Conservation (phyloP, 2,113 vertebrate species). For the Bujurquina vittata region DNA sequence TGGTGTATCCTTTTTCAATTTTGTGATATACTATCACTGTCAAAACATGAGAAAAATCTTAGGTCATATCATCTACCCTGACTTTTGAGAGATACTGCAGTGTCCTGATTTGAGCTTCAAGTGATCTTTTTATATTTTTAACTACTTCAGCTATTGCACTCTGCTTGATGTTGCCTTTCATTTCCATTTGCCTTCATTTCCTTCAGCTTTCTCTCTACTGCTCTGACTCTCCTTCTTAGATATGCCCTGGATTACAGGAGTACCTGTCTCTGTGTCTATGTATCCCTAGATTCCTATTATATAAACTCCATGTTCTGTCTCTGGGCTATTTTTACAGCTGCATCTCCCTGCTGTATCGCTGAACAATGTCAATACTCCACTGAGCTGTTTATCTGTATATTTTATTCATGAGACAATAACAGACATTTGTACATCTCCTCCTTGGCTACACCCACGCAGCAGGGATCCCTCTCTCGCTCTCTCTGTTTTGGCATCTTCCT, state of each 20-base stretch:
- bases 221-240: background rate
- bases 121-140: background rate
- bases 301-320: slow-evolving; percentile 31
- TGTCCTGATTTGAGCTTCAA: background rate
- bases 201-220: background rate
- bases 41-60: background rate
- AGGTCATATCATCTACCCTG: background rate
- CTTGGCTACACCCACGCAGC: slow-evolving; percentile 52
- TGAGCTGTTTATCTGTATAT: slow-evolving; percentile 63
- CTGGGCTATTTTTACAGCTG: slow-evolving; percentile 40
- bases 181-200: background rate
- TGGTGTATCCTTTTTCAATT: background rate
- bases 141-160: background rate
- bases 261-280: background rate
- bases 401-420: slow-evolving; percentile 72
- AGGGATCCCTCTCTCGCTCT: slow-evolving; percentile 43
- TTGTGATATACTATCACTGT: background rate
- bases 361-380: slow-evolving; percentile 48
- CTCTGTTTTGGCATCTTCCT: slow-evolving; percentile 43
- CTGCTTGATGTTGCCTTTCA: background rate
- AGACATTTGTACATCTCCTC: slow-evolving; percentile 57
- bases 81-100: background rate
- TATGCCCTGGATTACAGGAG: background rate
- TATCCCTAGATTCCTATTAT: slow-evolving; percentile 24
- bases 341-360: slow-evolving; percentile 1